phyloP scores from a whole-genome alignment of 2,113 vertebrate genomes.

The Murina feae region DNA sequence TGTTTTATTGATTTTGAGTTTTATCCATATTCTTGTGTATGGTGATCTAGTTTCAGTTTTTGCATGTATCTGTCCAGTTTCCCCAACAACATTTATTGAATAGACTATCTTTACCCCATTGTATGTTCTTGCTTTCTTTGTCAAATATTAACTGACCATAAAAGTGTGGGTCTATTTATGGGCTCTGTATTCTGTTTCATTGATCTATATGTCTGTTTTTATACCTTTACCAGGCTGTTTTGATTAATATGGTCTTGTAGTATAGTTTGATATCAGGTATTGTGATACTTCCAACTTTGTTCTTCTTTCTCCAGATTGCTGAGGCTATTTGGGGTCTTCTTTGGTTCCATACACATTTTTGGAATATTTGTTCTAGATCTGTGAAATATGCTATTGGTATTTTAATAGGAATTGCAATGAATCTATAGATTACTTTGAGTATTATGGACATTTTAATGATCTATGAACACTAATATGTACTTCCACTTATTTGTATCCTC shows the following conservation, averaged over 20 bases:
- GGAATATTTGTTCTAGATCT: no score
- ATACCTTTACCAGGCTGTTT: background rate
- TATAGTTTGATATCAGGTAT: background rate
- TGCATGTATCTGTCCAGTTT: background rate
- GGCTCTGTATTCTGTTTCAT: background rate
- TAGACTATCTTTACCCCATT: background rate
- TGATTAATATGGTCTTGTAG: background rate
- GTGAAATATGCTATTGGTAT: no score
- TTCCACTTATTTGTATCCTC: no score
- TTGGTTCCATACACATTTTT: no score
- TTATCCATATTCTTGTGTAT: background rate
- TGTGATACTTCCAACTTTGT: background rate
- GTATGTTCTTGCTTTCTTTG: background rate
- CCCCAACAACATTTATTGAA: background rate
- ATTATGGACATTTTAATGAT: no score
- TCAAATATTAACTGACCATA: background rate
- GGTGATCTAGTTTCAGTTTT: background rate
- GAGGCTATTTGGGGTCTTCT: no score
- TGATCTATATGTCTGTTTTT: background rate
- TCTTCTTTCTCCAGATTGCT: background rate
- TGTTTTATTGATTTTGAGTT: background rate
- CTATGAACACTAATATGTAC: no score
- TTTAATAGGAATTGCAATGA: no score
- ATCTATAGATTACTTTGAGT: no score
- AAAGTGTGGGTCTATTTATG: background rate